Percentiles rank a stretch among this genome's conserved stretches.
Evolutionary conservation across 2,888 invertebrate species (phyloP).

Genomic region (Zygothrica quintamaculata): DNA sequence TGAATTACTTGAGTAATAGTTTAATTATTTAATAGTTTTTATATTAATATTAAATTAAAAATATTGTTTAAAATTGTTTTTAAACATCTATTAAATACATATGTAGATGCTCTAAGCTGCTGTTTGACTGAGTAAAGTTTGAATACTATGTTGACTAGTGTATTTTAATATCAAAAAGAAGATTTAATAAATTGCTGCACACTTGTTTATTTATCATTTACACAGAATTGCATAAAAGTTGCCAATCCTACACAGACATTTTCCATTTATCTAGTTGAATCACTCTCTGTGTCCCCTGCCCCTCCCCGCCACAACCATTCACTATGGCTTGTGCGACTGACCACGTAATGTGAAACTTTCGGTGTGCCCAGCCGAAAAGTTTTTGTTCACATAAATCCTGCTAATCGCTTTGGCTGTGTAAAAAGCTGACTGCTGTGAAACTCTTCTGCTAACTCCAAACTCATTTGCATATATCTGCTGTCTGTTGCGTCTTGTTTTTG

Average conservation of each 20-base stretch:
- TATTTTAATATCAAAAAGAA: slow-evolving; percentile 28
- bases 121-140: not conserved
- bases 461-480: slow-evolving; percentile 77
- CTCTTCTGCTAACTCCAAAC: slow-evolving; percentile 49
- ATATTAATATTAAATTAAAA: too few relatives aligned
- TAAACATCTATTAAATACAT: too few relatives aligned
- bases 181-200: slow-evolving; percentile 51
- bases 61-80: too few relatives aligned
- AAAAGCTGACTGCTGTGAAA: slow-evolving; percentile 68
- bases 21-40: too few relatives aligned
- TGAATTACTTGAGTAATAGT: too few relatives aligned
- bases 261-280: slow-evolving; percentile 44
- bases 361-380: slow-evolving; percentile 44
- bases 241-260: slow-evolving; percentile 46
- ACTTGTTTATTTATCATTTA: slow-evolving; percentile 77
- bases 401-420: slow-evolving; percentile 67
- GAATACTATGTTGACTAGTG: slow-evolving; percentile 25
- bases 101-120: too few relatives aligned
- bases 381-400: slow-evolving; percentile 70
- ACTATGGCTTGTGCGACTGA: slow-evolving; percentile 17
- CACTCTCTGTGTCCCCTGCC: not conserved
- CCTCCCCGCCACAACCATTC: slow-evolving; percentile 4
- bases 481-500: slow-evolving; percentile 37
- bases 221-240: slow-evolving; percentile 40
- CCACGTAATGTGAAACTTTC: slow-evolving; percentile 65